Evolutionary conservation across 2,113 vertebrate genomes (phyloP), one percentile per base, ranked within the genome.

Genomic region (Corydoras maculifer): DNA sequence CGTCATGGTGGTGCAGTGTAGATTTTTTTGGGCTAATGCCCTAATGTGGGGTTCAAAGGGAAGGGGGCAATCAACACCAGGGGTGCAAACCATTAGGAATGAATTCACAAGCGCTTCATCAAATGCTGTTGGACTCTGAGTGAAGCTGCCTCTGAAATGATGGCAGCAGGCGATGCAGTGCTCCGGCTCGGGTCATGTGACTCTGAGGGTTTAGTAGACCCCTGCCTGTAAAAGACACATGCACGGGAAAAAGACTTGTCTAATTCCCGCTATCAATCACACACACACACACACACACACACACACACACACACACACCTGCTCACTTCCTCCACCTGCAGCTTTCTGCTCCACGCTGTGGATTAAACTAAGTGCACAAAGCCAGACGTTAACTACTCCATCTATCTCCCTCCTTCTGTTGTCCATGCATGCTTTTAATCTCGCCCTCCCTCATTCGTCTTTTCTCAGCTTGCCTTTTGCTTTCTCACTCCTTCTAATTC

Each of bases 261-360:
- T 65, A 59, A 65, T 65, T 60, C 73, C 57, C 53, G 50, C 49
- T 29, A 54, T 73, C 25, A 50, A 60, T 65, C 43, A 62, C 14
- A 25, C 3, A 15, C 11, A 14, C 50, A 8, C 25, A 25, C 9
- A 12, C 51, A 10, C 5, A 10, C 51, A 53, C 57, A 35, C 5
- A 29, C 11, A 25, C 58, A 9, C 18, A 35, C 50, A 11, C 25
- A 32, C 9, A 3, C 51, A 53, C 51, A 12, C 9, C 13, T 53
- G 51, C 51, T 53, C 51, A 53, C 51, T 53, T 14, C 11, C 10
- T 53, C 10, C 13, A 8, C 10, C 10, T 14, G 51, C 51, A 53
- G 10, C 9, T 10, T 14, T 10, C 51, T 14, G 54, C n/a, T 15
- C 13, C 13, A 14, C 49, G 67, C 55, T 50, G 5, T n/a, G 4